A percentile compares a stretch with the other conserved stretches of the same genome.
These are phyloP conservation scores for Ptychoptera contaminata DNA, from an alignment of 2,888 invertebrate species.

Conservation along the genomic window DNA sequence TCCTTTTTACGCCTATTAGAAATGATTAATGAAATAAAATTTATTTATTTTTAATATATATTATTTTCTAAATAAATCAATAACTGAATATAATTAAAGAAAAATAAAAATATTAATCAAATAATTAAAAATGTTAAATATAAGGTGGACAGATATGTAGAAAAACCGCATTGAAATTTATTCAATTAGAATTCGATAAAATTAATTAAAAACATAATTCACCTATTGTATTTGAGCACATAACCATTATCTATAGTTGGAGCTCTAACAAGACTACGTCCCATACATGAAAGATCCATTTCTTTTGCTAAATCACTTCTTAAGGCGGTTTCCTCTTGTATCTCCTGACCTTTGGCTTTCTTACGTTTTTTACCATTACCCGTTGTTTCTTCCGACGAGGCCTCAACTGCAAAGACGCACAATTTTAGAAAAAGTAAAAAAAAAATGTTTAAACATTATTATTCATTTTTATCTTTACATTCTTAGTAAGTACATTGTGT, in stretches of 20 bases:
- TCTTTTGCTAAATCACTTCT: constrained; percentile 18
- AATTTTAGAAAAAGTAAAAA: not conserved
- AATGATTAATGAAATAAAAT: not conserved
- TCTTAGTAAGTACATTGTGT: too few relatives aligned
- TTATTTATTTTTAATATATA: not conserved
- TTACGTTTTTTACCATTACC: constrained; percentile 7
- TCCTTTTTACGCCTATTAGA: constrained; percentile 20
- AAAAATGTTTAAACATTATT: too few relatives aligned
- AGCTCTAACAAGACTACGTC: constrained; percentile 23
- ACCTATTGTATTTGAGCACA: constrained; percentile 24
- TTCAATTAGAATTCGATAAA: not conserved
- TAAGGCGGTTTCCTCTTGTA: constrained; percentile 22
- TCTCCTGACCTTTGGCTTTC: constrained; percentile 18
- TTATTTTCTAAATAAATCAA: not conserved
- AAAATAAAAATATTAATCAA: too few relatives aligned
- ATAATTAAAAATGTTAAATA: too few relatives aligned
- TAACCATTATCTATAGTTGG: constrained; percentile 27
- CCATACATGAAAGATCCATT: constrained; percentile 27
- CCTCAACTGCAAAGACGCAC: not conserved
- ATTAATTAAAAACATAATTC: not conserved
- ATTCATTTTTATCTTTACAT: too few relatives aligned
- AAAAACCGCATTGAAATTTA: not conserved
- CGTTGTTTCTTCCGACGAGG: constrained; percentile 4
- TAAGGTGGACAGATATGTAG: too few relatives aligned
- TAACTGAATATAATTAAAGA: not conserved